phyloP scores from a whole-genome alignment of 2,888 invertebrate genomes.

The Dryococelus australis region DNA sequence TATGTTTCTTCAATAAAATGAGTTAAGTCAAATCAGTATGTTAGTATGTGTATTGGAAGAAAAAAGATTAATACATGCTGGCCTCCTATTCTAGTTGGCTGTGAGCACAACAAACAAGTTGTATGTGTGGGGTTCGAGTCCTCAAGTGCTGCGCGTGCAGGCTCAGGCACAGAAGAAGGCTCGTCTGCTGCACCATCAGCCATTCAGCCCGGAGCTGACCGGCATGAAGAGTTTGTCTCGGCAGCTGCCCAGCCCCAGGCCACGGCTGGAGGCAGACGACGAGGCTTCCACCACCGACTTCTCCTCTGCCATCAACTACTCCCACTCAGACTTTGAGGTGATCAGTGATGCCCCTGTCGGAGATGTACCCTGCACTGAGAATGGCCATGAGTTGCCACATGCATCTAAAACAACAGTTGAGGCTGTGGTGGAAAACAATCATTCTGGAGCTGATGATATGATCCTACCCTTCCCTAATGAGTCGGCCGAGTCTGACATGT shows the following conservation, averaged over 20 bases:
- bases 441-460: too few species aligned
- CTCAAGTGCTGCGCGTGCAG: slow-evolving; percentile 73
- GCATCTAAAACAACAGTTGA: too few species aligned
- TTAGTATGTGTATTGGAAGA: too few species aligned
- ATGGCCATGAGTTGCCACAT: not conserved
- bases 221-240: not conserved
- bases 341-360: not conserved
- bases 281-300: not conserved
- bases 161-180: slow-evolving; percentile 69
- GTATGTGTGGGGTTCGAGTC: slow-evolving; percentile 80
- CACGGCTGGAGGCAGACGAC: not conserved
- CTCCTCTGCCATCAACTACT: slow-evolving; percentile 17
- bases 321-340: not conserved
- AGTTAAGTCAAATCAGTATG: too few species aligned
- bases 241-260: not conserved
- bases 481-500: not conserved
- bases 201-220: slow-evolving; percentile 13
- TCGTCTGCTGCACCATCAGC: slow-evolving; percentile 61
- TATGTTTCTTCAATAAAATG: too few species aligned
- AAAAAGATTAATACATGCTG: too few species aligned
- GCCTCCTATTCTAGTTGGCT: slow-evolving; percentile 64
- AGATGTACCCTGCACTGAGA: not conserved
- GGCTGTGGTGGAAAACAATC: too few species aligned
- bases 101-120: slow-evolving; percentile 70
- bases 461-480: not conserved